Evolutionary conservation across 2,113 vertebrate genomes (phyloP), one percentile per base, ranked within the genome.

Genomic region (Cryptotis parvus): DNA sequence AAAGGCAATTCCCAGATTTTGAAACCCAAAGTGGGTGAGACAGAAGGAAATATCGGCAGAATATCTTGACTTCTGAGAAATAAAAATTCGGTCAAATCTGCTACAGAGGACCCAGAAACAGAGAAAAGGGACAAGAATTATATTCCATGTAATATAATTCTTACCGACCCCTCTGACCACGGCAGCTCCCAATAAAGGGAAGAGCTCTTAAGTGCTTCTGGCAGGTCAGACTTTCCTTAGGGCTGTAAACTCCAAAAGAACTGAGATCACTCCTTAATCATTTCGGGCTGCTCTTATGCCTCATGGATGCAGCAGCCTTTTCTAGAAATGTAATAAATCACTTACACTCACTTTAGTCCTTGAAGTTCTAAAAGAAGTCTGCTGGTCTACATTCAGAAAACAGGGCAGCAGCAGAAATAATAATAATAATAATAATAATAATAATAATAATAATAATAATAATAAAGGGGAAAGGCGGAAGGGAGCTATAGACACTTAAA

Each of bases 341-440:
- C 87, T 82, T 90, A 75, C 63, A 86, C 45, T 91, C 69, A 93
- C 14, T 79, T 78, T 84, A 66, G 22, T 9, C 22, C 58, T 55
- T 79, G 22, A 84, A 93, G 31, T 93, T 86, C 43, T 55, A 66
- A 2, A 76, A 58, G 43, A 87, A 90, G 70, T 49, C 15, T 86
- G 15, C 52, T 77, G 52, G 41, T 91, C 83, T 80, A 41, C 39
- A 90, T 87, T 69, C 73, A 43, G 39, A 90, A 78, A 75, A 16
- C 37, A 88, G 65, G 31, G 9, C 43, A 80, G 22, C 15, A 29
- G 14, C 73, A 24, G 41, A n/a, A n/a, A 22, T 0, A 84, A 43
- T 85, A 85, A 35, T 1, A 82, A 49, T 12, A 78, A 52, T 7
- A n/a, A n/a, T n/a, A n/a, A 22, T 0, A 84, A 43, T 85, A 85